Conservation (phyloP, 37 sponge, comb jelly and placozoan species). For the Mnemiopsis leidyi region DNA sequence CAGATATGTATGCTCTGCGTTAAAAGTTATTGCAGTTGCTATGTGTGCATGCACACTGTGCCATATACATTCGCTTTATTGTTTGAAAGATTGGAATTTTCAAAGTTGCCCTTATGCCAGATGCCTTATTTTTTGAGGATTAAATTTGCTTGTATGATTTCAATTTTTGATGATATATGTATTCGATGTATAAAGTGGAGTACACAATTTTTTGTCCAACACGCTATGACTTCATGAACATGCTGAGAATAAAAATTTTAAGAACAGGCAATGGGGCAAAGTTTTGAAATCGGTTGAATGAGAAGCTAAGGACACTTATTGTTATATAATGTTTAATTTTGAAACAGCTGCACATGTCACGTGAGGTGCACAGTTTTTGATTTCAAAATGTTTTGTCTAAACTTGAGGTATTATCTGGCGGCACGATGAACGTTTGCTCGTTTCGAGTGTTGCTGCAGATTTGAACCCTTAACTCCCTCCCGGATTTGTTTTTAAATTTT, state of each 20-base stretch:
- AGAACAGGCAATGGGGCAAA: neutral
- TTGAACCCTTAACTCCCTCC: neutral
- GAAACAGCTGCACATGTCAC: neutral
- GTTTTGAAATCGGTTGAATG: neutral
- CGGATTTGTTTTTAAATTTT: neutral
- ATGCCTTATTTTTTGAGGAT: neutral
- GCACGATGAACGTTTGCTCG: neutral
- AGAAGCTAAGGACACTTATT: neutral
- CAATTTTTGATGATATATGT: neutral
- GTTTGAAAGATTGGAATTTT: conserved; percentile 16
- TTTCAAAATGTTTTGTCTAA: neutral
- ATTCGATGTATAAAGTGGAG: neutral
- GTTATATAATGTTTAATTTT: neutral
- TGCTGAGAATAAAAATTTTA: too few relatives aligned
- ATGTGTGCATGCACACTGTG: neutral
- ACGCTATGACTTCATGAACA: too few relatives aligned
- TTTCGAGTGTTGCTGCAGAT: neutral
- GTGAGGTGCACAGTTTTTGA: neutral
- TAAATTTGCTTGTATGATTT: neutral
- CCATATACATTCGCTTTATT: neutral
- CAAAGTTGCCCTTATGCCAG: neutral
- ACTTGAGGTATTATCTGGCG: neutral
- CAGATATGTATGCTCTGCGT: neutral
- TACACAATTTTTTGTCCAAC: too few relatives aligned
- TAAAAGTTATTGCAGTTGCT: neutral